These are phyloP conservation scores for Xylota segnis DNA, from an alignment of 2,888 invertebrate species.

Conservation along the genomic window DNA sequence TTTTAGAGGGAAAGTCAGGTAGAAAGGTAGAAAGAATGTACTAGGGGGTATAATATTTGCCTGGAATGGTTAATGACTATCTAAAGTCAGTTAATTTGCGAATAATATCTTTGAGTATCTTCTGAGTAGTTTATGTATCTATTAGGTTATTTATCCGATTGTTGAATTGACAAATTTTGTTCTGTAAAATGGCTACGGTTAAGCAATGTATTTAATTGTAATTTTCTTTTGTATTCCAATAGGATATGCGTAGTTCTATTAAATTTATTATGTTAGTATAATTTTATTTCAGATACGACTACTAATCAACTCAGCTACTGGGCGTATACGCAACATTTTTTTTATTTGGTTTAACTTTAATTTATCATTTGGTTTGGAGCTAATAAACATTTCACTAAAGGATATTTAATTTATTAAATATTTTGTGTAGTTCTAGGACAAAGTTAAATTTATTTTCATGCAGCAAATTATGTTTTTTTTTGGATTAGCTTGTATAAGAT, in stretches of 20 bases:
- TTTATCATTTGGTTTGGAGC: slow-evolving; percentile 13
- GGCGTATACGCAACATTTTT: slow-evolving; percentile 66
- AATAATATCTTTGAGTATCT: slow-evolving; percentile 23
- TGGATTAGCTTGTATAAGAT: neutral
- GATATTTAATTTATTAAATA: slow-evolving; percentile 1
- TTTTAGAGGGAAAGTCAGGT: slow-evolving; percentile 49
- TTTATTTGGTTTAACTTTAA: slow-evolving; percentile 36
- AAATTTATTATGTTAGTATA: slow-evolving; percentile 28
- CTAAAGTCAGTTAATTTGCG: slow-evolving; percentile 14
- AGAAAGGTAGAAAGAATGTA: slow-evolving; percentile 48
- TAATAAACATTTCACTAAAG: slow-evolving; percentile 6
- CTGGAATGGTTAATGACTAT: slow-evolving; percentile 52
- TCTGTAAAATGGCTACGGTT: slow-evolving; percentile 35
- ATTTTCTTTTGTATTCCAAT: slow-evolving; percentile 35
- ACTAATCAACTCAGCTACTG: slow-evolving; percentile 60
- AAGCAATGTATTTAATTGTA: slow-evolving; percentile 26
- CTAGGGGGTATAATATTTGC: slow-evolving; percentile 12
- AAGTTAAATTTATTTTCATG: slow-evolving; percentile 14
- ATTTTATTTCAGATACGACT: slow-evolving; percentile 38
- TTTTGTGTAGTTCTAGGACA: slow-evolving; percentile 18
- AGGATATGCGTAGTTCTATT: slow-evolving; percentile 27
- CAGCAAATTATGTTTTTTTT: slow-evolving; percentile 2
- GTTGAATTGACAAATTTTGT: slow-evolving; percentile 43
- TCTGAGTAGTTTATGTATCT: slow-evolving; percentile 29
- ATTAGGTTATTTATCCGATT: slow-evolving; percentile 27